These are phyloP conservation scores for Apodemus sylvaticus DNA, from an alignment of 2,113 vertebrate genomes.

Conservation along the genomic window DNA sequence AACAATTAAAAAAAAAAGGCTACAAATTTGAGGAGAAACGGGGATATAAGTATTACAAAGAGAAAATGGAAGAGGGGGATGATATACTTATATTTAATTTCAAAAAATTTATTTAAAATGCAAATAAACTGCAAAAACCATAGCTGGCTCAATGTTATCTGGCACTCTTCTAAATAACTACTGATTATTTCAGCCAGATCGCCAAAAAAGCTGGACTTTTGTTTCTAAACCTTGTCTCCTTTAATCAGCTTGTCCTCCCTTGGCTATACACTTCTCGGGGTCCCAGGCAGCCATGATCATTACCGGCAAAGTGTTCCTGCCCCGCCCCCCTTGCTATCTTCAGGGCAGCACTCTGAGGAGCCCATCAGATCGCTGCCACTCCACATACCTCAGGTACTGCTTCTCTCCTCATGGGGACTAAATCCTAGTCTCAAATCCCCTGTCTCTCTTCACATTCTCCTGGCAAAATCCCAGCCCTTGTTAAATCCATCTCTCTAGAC, in stretches of 20 bases:
- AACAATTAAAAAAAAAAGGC: not conserved
- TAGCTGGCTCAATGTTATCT: not conserved
- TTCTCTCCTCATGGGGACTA: not conserved
- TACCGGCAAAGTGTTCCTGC: not conserved
- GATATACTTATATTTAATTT: not conserved
- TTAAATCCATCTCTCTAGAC: not conserved
- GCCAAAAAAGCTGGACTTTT: not conserved
- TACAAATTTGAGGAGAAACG: not conserved
- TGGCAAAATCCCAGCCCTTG: not conserved
- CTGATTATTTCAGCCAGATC: not conserved
- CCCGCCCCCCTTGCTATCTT: not conserved
- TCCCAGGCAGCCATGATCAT: not conserved
- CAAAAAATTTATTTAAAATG: not conserved
- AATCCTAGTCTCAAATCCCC: not conserved
- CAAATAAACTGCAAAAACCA: not conserved
- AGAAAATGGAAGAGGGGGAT: not conserved
- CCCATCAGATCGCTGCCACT: no score
- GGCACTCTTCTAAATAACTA: not conserved
- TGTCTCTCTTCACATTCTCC: not conserved
- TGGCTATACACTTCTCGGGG: not conserved
- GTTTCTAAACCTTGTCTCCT: constrained; percentile 12
- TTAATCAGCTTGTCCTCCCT: not conserved
- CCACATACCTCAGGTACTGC: not conserved
- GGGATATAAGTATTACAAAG: no score
- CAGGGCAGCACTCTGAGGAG: not conserved